Conservation (phyloP, 2,113 vertebrate genomes). For the Epinephelus moara region DNA sequence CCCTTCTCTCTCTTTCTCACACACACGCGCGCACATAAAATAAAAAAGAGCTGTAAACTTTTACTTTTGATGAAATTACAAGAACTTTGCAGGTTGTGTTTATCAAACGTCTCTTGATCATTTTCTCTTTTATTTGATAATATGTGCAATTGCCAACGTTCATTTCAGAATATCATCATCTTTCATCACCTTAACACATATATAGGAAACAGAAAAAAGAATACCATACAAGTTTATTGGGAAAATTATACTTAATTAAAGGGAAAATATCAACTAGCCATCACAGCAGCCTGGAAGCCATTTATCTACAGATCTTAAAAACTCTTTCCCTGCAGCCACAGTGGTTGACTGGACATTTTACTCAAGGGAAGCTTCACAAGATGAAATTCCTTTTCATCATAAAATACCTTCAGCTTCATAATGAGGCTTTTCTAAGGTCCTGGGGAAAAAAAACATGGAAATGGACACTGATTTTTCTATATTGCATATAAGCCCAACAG, state of each 20-base stretch:
- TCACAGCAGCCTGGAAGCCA: background rate
- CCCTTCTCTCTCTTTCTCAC: background rate
- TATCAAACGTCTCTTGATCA: background rate
- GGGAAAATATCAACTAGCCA: background rate
- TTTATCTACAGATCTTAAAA: conserved; percentile 18
- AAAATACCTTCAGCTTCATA: background rate
- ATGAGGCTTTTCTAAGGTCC: background rate
- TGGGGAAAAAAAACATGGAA: background rate
- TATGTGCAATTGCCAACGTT: background rate
- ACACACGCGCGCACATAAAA: background rate
- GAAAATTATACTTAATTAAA: background rate
- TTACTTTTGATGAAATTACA: background rate
- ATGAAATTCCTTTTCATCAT: background rate
- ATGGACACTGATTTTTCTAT: background rate
- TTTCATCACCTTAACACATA: background rate
- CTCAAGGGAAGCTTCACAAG: background rate
- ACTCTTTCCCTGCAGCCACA: background rate
- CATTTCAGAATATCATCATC: background rate
- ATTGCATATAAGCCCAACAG: background rate
- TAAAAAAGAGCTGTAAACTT: background rate
- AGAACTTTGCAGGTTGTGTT: background rate
- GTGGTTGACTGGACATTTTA: background rate
- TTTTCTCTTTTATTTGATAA: background rate
- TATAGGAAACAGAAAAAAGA: background rate
- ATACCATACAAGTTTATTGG: background rate